Evolutionary conservation across 2,888 invertebrate genomes (phyloP), one percentile per base, ranked within the genome.

Genomic region (Zygaena filipendulae): DNA sequence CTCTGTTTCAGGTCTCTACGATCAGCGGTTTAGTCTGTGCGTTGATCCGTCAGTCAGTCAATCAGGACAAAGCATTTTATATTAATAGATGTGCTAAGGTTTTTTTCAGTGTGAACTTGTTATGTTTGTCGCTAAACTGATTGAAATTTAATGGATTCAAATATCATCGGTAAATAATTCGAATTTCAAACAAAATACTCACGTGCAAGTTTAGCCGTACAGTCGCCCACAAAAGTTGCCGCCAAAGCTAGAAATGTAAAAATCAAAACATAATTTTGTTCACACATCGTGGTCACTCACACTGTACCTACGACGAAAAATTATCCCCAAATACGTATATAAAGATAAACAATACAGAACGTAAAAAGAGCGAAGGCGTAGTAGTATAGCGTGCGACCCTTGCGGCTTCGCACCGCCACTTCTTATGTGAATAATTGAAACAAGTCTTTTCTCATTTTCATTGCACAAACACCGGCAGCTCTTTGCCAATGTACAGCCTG

Each of bases 361-460:
- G n/a, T n/a, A n/a, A n/a, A n/a, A n/a, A n/a, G n/a, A 16, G 35
- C 42, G 40, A 42, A 58, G 51, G 47, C 48, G 52, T 47, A 39
- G 46, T 43, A 50, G 40, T 50, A 42, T 57, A 66, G 68, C 66
- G 55, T 16, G 43, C 55, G 59, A 59, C 56, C 62, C 56, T 56
- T 50, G 52, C 42, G 43, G 47, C 52, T 47, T 39, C 42, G 44
- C 42, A 46, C 49, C 38, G 40, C 42, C 40, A 40, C 29, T 43
- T 43, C 55, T 61, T 67, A 71, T 64, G 69, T 59, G 60, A 70
- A 74, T n/a, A n/a, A n/a, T 64, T 42, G 36, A 53, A 68, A 63
- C 74, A 43, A 51, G 66, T 70, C 70, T 58, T 70, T 66, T 71
- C 66, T 67, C 63, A 69, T 66, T 66, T 61, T 62, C 46, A 56